Base-by-base conservation (phyloP, 2,113 vertebrate genomes). In the Rhinichthys klamathensis region DNA sequence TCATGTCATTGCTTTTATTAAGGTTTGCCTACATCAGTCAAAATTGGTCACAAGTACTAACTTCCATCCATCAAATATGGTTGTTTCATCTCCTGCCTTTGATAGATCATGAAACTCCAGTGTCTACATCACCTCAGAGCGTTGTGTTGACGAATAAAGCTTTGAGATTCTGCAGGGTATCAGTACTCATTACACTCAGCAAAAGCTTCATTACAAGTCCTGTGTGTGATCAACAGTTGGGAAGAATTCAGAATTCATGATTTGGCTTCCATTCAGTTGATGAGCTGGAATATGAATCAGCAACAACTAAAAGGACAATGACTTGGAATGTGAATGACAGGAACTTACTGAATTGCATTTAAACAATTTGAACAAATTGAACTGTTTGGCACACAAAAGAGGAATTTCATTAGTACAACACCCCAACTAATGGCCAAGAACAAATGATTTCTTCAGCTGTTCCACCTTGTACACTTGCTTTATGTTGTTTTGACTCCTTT, bases 31-130 rank as follows among this genome's bases (percentile, higher is more conserved):
- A 6, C 32, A 41, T 70, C 18, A 70, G 18, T 41, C 18, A 38
- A 70, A 70, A 70, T 70, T 23, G 21, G 67, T 70, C 67, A 41
- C 67, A 23, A 70, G 67, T 41, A 70, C 67, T 41, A 70, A 41
- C 4, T 0, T 2, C 21, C 21, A 12, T 41, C 67, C 18, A 56
- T 70, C 67, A 70, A 70, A 70, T 41, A 41, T 23, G 4, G 18
- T 41, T 70, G 35, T 70, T 70, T 70, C 67, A 70, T 70, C 67
- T 38, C 32, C 67, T 6, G 3, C 32, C 32, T 70, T 23, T 70
- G 67, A 70, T 70, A 23, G 67, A 23, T 70, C 67, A 38, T 23
- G 9, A 70, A 38, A 70, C 32, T 38, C 67, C 67, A 38, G 32
- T 10, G 67, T 23, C 32, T 35, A 38, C 67, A 70, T 23, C 11